A percentile compares a stretch with the other conserved stretches of the same genome.
Evolutionary conservation across 2,113 vertebrate genomes (phyloP).

Genomic region (Malurus elegans): DNA sequence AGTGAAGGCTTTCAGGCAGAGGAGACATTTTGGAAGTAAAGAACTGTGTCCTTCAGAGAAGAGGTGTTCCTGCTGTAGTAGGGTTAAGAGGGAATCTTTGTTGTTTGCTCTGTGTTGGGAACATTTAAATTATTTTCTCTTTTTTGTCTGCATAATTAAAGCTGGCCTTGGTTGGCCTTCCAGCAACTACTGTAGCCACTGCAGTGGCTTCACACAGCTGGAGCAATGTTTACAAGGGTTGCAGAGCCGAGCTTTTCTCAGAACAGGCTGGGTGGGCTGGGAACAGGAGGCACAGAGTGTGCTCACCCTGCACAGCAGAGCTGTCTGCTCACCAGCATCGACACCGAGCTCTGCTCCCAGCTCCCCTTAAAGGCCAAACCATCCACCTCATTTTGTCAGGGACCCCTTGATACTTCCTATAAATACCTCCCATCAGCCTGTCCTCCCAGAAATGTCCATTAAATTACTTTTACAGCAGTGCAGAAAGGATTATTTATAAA

Average conservation of each 20-base stretch:
- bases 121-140: constrained; percentile 1
- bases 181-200: not conserved
- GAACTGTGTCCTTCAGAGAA: not conserved
- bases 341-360: not conserved
- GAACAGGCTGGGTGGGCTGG: constrained; percentile 43
- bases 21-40: not conserved
- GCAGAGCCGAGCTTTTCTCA: not conserved
- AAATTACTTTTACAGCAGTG: constrained; percentile 1
- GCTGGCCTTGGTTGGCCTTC: constrained; percentile 19
- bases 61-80: not conserved
- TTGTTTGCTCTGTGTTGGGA: not conserved
- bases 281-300: not conserved
- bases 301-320: not conserved
- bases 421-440: not conserved
- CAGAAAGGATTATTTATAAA: constrained; percentile 34
- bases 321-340: fast-evolving
- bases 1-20: not conserved
- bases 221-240: not conserved
- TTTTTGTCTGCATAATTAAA: not conserved
- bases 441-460: constrained; percentile 37
- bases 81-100: not conserved
- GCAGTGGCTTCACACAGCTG: not conserved
- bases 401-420: not conserved
- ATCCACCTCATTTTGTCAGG: not conserved
- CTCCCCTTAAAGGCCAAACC: not conserved